phyloP scores from a whole-genome alignment of 2,113 vertebrate species.

The Phalacrocorax aristotelis region DNA sequence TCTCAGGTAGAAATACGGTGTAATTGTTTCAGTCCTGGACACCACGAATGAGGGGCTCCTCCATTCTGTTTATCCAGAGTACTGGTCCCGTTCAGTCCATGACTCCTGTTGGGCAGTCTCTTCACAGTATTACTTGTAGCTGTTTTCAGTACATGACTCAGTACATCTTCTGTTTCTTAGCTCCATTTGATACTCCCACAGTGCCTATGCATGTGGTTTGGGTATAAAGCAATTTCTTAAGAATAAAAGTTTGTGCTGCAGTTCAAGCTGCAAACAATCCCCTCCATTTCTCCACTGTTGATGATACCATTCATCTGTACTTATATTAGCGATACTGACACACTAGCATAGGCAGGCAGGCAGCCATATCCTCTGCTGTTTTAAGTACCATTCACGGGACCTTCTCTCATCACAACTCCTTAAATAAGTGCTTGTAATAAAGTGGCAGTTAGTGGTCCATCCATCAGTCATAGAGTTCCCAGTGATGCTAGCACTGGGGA shows the following conservation, averaged over 20 bases:
- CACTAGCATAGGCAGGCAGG: neutral
- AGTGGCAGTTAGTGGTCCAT: neutral
- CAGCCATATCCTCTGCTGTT: neutral
- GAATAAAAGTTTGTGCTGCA: neutral
- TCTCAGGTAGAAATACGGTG: neutral
- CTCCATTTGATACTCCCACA: neutral
- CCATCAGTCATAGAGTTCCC: neutral
- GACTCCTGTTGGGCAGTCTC: neutral
- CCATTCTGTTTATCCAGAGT: neutral
- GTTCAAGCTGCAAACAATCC: neutral
- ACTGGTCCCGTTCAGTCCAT: neutral
- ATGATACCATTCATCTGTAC: neutral
- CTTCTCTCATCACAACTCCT: neutral
- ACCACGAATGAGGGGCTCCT: neutral
- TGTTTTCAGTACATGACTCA: neutral
- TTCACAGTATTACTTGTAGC: neutral
- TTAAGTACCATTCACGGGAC: neutral
- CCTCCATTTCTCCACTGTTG: neutral
- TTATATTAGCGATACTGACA: neutral
- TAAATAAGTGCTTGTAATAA: neutral
- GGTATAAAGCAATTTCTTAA: neutral
- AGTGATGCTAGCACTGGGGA: neutral
- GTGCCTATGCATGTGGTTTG: neutral
- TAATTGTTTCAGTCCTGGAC: neutral
- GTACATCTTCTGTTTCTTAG: neutral